Evolutionary conservation across 92 coral and sea anemone species (phyloP).

Genomic region (Phenganax subtilis): DNA sequence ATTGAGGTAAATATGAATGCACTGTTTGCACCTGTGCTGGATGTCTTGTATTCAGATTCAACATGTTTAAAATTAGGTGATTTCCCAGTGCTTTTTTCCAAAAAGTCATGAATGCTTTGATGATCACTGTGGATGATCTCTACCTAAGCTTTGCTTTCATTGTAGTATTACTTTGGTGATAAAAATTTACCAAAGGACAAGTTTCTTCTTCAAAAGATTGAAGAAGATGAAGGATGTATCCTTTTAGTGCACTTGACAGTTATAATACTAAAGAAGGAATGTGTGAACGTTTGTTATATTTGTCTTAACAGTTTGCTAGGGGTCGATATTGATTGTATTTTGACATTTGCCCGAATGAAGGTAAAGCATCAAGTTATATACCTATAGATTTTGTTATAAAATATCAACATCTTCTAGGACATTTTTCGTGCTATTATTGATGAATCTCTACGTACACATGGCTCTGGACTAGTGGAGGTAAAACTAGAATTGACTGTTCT

Average conservation of each 20-base stretch:
- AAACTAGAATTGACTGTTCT: not conserved
- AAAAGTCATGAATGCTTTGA: not conserved
- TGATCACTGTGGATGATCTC: not conserved
- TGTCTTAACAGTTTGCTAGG: constrained; percentile 46
- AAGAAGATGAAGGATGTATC: constrained; percentile 98
- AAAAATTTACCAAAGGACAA: constrained; percentile 79
- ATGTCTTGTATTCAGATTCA: not conserved
- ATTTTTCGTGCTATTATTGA: constrained; percentile 55
- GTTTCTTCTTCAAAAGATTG: constrained; percentile 69
- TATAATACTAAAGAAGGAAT: not conserved
- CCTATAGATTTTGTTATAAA: not conserved
- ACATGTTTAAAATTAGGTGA: not conserved
- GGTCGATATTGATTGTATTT: constrained; percentile 77
- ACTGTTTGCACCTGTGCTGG: not conserved
- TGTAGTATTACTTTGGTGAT: constrained; percentile 94
- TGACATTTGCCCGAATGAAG: constrained; percentile 76
- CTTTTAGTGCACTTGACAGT: constrained; percentile 15
- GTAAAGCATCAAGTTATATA: constrained; percentile 30
- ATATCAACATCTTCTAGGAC: constrained; percentile 38
- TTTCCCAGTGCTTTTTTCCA: not conserved
- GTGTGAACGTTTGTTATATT: not conserved
- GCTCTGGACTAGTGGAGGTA: constrained; percentile 71
- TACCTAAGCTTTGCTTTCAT: not conserved
- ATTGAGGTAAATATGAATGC: constrained; percentile 58
- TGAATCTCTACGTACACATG: constrained; percentile 61